Percentiles rank a stretch among this genome's conserved stretches.
Evolutionary conservation across 2,113 vertebrate species (phyloP).

Genomic region (Orientallactaga bullata): DNA sequence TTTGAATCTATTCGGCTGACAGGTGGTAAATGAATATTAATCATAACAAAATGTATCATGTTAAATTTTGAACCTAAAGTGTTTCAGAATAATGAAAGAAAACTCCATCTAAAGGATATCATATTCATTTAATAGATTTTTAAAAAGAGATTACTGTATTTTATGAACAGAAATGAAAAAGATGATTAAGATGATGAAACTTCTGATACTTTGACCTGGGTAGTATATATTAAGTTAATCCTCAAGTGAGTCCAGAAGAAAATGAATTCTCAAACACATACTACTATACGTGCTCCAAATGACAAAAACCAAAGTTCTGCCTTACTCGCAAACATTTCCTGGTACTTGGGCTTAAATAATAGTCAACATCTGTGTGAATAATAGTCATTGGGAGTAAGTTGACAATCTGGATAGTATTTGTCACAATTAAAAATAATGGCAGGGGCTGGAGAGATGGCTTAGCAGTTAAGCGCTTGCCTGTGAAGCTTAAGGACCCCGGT

Average conservation of each 20-base stretch:
- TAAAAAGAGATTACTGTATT: neutral
- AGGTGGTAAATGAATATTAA: slow-evolving; percentile 68
- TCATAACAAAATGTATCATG: slow-evolving; percentile 25
- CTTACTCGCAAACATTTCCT: neutral
- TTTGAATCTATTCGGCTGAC: slow-evolving; percentile 62
- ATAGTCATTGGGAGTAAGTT: neutral
- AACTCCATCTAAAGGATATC: neutral
- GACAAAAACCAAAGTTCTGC: neutral
- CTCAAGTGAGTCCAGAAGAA: neutral
- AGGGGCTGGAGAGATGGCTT: no score
- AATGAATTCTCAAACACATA: neutral
- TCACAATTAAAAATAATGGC: neutral
- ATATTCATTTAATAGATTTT: neutral
- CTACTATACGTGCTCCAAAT: neutral
- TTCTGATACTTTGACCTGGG: neutral
- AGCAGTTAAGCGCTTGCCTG: no score
- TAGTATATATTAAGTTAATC: neutral
- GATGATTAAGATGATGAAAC: neutral
- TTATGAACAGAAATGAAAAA: neutral
- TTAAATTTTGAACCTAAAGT: slow-evolving; percentile 33
- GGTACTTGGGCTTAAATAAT: neutral
- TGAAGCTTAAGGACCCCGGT: no score
- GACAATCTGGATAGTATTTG: neutral
- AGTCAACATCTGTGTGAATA: neutral
- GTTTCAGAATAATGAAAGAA: slow-evolving; percentile 52